phyloP scores from a whole-genome alignment of 2,888 invertebrate genomes.

The Himalopsyche anomala region DNA sequence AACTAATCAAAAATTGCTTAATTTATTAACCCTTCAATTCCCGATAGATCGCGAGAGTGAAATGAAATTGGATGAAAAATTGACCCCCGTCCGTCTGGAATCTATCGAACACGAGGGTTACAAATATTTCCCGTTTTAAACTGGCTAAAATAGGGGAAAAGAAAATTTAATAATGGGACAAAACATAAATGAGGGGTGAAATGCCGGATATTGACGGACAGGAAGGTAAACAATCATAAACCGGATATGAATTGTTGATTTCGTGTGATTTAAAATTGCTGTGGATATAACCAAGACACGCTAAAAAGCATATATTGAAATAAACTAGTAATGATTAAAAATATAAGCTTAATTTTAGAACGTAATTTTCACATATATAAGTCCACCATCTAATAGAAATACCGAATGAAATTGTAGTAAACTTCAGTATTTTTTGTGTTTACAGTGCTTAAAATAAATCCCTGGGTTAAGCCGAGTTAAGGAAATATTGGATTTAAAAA shows the following conservation, averaged over 20 bases:
- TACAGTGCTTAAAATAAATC: too few relatives aligned
- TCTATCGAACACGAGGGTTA: slow-evolving; percentile 42
- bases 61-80: slow-evolving; percentile 65
- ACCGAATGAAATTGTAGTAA: too few relatives aligned
- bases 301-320: too few relatives aligned
- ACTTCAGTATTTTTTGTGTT: too few relatives aligned
- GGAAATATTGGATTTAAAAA: too few relatives aligned
- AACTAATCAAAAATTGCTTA: too few relatives aligned
- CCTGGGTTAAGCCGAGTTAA: too few relatives aligned
- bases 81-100: slow-evolving; percentile 51
- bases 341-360: too few relatives aligned
- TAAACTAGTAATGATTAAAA: too few relatives aligned
- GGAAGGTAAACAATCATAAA: slow-evolving; percentile 58
- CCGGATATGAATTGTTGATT: slow-evolving; percentile 64
- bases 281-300: too few relatives aligned
- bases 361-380: too few relatives aligned
- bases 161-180: slow-evolving; percentile 62
- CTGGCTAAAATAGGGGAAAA: slow-evolving; percentile 58
- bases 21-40: slow-evolving; percentile 50
- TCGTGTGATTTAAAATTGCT: background rate
- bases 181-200: slow-evolving; percentile 55
- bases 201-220: slow-evolving; percentile 55
- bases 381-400: too few relatives aligned
- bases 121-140: slow-evolving; percentile 57
- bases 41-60: slow-evolving; percentile 50